Conservation (phyloP, 2,888 invertebrate species). For the Alloplasta piceator region DNA sequence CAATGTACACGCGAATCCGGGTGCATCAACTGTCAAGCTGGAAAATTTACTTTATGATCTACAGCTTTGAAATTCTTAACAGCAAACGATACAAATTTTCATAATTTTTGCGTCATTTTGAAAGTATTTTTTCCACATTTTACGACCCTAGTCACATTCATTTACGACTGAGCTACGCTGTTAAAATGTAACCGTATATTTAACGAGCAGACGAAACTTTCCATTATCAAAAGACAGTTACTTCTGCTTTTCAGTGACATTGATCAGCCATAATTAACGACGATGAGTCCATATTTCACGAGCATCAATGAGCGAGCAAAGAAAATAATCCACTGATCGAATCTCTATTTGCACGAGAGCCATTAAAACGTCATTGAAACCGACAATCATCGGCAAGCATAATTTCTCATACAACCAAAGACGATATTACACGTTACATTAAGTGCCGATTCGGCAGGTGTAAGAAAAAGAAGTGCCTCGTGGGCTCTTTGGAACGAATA, state of each 20-base stretch:
- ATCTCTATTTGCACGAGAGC: neutral
- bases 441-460: conserved; percentile 39
- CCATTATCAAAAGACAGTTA: neutral
- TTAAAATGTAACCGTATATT: conserved; percentile 14
- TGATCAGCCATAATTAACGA: conserved; percentile 37
- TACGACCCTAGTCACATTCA: neutral
- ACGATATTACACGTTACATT: conserved; percentile 29
- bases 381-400: neutral
- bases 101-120: neutral
- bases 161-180: conserved; percentile 4
- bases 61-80: neutral
- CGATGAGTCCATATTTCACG: conserved; percentile 24
- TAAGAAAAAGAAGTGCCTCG: conserved; percentile 15
- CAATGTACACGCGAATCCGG: too few species aligned
- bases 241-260: conserved; percentile 8
- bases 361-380: conserved; percentile 33
- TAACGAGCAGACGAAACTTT: conserved; percentile 33
- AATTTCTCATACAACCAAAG: neutral
- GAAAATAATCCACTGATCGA: conserved; percentile 16
- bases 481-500: conserved; percentile 18
- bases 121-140: neutral
- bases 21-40: too few species aligned
- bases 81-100: conserved; percentile 1
- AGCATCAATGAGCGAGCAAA: conserved; percentile 19
- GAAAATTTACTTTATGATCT: too few species aligned